phyloP scores from a whole-genome alignment of 2,113 vertebrate species.

The Vireo altiloquus region DNA sequence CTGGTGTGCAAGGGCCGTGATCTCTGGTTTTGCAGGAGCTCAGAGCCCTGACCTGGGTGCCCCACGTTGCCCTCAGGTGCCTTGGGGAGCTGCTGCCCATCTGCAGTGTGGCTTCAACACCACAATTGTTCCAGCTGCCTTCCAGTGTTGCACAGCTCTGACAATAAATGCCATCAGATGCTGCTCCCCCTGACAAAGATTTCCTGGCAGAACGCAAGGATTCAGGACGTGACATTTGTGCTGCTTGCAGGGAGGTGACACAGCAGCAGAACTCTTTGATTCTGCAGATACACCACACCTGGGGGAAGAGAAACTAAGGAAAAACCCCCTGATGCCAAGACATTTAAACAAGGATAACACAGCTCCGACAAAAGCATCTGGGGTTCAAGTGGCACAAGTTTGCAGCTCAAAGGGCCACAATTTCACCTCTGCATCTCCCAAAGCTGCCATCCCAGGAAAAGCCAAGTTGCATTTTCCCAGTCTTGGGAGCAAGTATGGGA shows the following conservation, averaged over 20 bases:
- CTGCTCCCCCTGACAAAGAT: neutral
- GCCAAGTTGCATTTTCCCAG: neutral
- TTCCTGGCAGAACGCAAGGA: neutral
- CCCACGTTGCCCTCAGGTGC: neutral
- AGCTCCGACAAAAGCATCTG: neutral
- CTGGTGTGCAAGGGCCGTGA: neutral
- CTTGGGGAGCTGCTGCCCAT: neutral
- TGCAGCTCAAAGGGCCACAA: neutral
- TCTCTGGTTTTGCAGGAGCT: neutral
- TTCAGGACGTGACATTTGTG: rapidly evolving
- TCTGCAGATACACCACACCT: rapidly evolving
- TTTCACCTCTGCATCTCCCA: neutral
- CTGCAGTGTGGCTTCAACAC: neutral
- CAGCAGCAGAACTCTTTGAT: rapidly evolving
- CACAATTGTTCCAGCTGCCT: neutral
- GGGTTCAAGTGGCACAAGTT: neutral
- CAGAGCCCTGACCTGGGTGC: neutral
- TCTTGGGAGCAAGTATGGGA: neutral
- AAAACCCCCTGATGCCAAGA: neutral
- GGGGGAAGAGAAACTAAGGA: neutral
- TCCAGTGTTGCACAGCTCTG: neutral
- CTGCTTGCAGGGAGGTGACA: neutral
- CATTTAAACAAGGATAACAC: neutral
- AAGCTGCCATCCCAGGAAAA: neutral
- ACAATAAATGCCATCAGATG: rapidly evolving